Conservation (phyloP, 2,113 vertebrate genomes). For the Pelobates fuscus region DNA sequence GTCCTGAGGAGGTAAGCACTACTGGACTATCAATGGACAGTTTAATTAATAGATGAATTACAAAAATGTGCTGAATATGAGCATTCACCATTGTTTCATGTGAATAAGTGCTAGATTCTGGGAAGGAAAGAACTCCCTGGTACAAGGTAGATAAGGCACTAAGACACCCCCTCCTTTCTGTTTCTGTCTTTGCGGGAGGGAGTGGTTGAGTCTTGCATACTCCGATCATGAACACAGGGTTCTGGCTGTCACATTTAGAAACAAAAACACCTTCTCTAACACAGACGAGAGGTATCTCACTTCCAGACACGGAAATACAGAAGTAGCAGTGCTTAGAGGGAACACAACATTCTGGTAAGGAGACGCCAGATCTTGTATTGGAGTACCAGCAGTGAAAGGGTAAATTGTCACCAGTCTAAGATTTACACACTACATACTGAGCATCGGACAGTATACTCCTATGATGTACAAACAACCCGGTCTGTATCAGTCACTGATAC, state of each 20-base stretch:
- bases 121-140: conserved; percentile 24
- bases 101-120: not conserved
- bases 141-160: conserved; percentile 43
- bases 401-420: too few species aligned
- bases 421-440: too few species aligned
- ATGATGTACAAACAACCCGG: not conserved
- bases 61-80: too few species aligned
- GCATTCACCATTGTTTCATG: too few species aligned
- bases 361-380: conserved; percentile 11
- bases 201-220: conserved; percentile 35
- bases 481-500: not conserved
- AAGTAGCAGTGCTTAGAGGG: conserved; percentile 1
- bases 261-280: not conserved
- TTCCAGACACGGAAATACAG: not conserved
- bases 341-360: conserved; percentile 32
- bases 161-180: conserved; percentile 31
- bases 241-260: conserved; percentile 29
- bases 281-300: too few species aligned
- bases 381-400: conserved; percentile 16
- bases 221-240: conserved; percentile 15
- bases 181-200: conserved; percentile 18
- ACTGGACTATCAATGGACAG: too few species aligned
- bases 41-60: too few species aligned
- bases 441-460: not conserved
- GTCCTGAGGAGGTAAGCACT: too few species aligned